Base-by-base conservation (phyloP, 2,113 vertebrate genomes). In the Dicrurus megarhynchus region DNA sequence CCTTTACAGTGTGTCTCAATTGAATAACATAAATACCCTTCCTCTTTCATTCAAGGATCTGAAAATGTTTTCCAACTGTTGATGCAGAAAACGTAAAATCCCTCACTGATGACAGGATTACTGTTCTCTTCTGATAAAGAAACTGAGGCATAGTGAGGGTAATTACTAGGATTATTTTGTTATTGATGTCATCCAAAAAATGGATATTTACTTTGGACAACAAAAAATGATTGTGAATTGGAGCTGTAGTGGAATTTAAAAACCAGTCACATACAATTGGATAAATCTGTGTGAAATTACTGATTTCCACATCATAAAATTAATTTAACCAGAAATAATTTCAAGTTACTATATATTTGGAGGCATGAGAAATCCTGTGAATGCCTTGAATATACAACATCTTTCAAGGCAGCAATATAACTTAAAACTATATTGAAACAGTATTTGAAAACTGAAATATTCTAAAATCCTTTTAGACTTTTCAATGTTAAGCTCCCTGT, bases 261-360 rank as follows among this genome's bases (percentile, higher is more conserved):
- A 91, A 50, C 3, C 35, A 35, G 39, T 74, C 73, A 92, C 79
- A 86, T 80, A 42, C 33, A 84, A 44, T 3, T 70, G 70, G 56
- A 93, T 85, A 90, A 88, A 94, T 91, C 69, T 90, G 42, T 87
- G 74, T 86, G 75, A 96, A 96, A 96, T 90, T 80, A 84, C 47
- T 59, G 13, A 88, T 95, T 96, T 94, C 74, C 79, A 91, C 50
- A 85, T 88, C 67, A 74, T 74, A 92, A 89, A 94, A 83, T 85
- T 84, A 91, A 91, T 94, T 89, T 90, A 86, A 85, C 55, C 59
- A 73, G 78, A 86, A 95, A 93, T 93, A 80, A 91, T 90, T 87
- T 87, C 75, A 84, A 73, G n/a, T n/a, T 63, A 70, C 42, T 69
- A 2, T 35, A 3, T 69, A 63, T 88, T 70, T 78, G 49, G 57